phyloP scores from a whole-genome alignment of 2,888 invertebrate species.

The Resseliella maxima region DNA sequence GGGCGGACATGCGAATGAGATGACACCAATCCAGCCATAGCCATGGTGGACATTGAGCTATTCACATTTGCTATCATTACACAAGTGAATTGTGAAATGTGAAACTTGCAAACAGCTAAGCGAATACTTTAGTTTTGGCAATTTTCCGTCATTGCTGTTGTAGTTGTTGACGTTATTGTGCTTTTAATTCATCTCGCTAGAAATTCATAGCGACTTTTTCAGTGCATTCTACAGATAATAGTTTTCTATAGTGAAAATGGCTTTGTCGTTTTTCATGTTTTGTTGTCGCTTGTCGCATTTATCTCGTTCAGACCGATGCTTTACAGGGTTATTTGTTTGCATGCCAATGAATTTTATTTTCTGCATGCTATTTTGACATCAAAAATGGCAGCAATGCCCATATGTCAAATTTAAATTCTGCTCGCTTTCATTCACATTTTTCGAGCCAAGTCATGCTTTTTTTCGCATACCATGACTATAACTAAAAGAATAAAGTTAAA shows the following conservation, averaged over 20 bases:
- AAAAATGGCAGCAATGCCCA: slow-evolving; percentile 2
- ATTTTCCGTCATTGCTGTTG: not conserved
- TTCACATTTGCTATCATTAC: not conserved
- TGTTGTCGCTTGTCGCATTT: not conserved
- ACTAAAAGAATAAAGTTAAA: not conserved
- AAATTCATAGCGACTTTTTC: slow-evolving; percentile 2
- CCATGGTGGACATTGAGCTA: not conserved
- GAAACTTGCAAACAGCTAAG: not conserved
- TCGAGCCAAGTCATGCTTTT: not conserved
- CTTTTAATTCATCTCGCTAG: slow-evolving; percentile 7
- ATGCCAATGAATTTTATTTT: not conserved
- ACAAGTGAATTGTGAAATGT: too few species aligned
- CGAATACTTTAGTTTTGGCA: not conserved
- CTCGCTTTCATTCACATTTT: not conserved
- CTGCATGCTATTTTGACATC: not conserved
- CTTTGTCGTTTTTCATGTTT: not conserved
- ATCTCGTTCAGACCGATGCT: not conserved
- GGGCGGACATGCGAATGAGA: not conserved
- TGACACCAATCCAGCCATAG: not conserved
- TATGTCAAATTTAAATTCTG: not conserved
- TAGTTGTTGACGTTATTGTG: not conserved
- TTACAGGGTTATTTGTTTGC: slow-evolving; percentile 13
- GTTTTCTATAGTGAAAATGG: not conserved
- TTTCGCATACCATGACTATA: not conserved
- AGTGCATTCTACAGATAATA: slow-evolving; percentile 26